Evolutionary conservation across 2,888 invertebrate species (phyloP).

Genomic region (Adelphocoris suturalis): DNA sequence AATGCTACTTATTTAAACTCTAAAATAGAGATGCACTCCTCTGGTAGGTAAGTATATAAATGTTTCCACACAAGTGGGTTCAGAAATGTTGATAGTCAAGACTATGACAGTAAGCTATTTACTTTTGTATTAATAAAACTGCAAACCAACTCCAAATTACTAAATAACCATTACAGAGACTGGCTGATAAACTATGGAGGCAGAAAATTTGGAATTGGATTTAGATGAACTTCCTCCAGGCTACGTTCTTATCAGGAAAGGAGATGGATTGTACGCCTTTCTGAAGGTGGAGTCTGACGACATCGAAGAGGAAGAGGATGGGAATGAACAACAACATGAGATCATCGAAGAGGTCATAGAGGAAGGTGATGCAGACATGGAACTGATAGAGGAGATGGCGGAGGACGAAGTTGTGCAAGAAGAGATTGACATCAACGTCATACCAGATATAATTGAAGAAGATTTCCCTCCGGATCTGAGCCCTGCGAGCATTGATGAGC

Average conservation of each 20-base stretch:
- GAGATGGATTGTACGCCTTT: constrained; percentile 45
- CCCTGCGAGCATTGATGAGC: constrained; percentile 7
- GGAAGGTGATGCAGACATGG: constrained; percentile 9
- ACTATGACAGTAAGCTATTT: no score
- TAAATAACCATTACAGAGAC: no score
- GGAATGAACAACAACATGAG: not conserved
- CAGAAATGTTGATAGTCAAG: no score
- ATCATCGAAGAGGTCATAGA: constrained; percentile 50
- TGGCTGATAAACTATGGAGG: not conserved
- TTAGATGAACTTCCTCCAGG: constrained; percentile 53
- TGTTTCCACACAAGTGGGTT: no score
- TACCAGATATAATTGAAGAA: constrained; percentile 59
- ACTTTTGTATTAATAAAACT: no score
- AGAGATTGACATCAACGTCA: constrained; percentile 46
- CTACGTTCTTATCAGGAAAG: constrained; percentile 49
- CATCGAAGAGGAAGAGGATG: not conserved
- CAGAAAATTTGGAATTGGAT: not conserved
- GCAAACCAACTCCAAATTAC: no score
- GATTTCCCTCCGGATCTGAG: constrained; percentile 23
- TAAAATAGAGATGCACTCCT: no score
- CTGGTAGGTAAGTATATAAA: no score
- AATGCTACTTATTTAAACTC: no score
- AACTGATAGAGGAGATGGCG: not conserved
- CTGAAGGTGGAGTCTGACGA: constrained; percentile 61
- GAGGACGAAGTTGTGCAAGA: not conserved